Percentiles rank a stretch among this genome's conserved stretches.
phyloP scores from a whole-genome alignment of 2,888 invertebrate genomes.

The Mesoligia furuncula region DNA sequence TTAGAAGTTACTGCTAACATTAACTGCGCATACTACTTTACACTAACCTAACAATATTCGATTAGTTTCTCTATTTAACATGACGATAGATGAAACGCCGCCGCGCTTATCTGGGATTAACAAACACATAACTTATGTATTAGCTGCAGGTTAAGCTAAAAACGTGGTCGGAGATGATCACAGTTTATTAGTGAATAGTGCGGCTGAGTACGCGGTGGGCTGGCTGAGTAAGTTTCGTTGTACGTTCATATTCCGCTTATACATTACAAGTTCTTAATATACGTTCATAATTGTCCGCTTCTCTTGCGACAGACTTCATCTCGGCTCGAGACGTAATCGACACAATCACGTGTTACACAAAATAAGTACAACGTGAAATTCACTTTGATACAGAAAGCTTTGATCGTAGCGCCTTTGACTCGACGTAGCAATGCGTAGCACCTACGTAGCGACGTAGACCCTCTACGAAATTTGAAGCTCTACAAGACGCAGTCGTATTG shows the following conservation, averaged over 20 bases:
- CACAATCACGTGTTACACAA: conserved; percentile 1
- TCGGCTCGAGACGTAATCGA: not conserved
- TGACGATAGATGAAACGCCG: conserved; percentile 2
- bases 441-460: conserved; percentile 20
- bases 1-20: not conserved
- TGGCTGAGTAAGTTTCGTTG: not conserved
- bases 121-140: not conserved
- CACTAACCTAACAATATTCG: conserved; percentile 4
- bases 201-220: not conserved
- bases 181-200: not conserved
- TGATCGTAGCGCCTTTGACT: conserved; percentile 34
- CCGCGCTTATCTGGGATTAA: conserved; percentile 23
- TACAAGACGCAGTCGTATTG: conserved; percentile 13
- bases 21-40: not conserved
- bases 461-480: conserved; percentile 22
- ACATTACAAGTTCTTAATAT: not conserved
- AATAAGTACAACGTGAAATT: conserved; percentile 2
- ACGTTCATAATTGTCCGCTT: not conserved
- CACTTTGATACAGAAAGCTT: conserved; percentile 40
- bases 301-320: not conserved
- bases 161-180: not conserved
- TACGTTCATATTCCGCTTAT: not conserved
- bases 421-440: conserved; percentile 40
- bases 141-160: not conserved
- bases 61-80: conserved; percentile 18